Evolutionary conservation across 1,140 invertebrate genomes (phyloP), one percentile per base, ranked within the genome.

Genomic region (Drosophila busckii): DNA sequence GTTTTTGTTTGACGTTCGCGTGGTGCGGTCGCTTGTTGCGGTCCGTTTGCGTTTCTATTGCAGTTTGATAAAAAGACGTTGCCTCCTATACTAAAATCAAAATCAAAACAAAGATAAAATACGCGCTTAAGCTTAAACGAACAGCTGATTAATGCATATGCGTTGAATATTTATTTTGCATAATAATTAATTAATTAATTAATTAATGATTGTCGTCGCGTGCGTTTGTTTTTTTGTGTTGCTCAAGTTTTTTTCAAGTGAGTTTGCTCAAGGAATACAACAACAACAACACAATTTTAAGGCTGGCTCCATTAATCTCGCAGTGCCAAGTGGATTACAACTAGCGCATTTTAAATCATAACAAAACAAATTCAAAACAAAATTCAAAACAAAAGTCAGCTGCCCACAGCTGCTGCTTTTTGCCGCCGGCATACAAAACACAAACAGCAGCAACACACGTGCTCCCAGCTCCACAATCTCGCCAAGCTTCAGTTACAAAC

Each of bases 1-100:
- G 83, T 85, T 85, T 78, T 78, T 66, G 65, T 83, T 82, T 83
- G 76, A 83, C 78, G 70, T 71, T 83, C 75, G 71, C 69, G 65
- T 64, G 60, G 64, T 61, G 45, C 64, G 66, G 63, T 70, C 64
- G 75, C 65, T 54, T 65, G 68, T 75, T 66, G 56, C 66, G 65
- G 66, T 42, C 67, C 50, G 58, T 59, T 52, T 10, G 7, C 26
- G 29, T 45, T 38, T 3, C 9, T 31, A n/a, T 16, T 23, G 16
- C 19, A 31, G 22, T 37, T 35, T 19, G 10, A 23, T 34, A 23
- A 19, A 15, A 38, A 40, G 23, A 53, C 34, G 20, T 13, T 41
- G 35, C 29, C 31, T n/a, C n/a, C n/a, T n/a, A n/a, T n/a, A n/a
- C n/a, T n/a, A 55, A 40, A 44, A 38, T 32, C 13, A 50, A 55